A percentile compares a stretch with the other conserved stretches of the same genome.
phyloP scores from a whole-genome alignment of 2,113 vertebrate genomes.

The Eudyptes chrysolophus region DNA sequence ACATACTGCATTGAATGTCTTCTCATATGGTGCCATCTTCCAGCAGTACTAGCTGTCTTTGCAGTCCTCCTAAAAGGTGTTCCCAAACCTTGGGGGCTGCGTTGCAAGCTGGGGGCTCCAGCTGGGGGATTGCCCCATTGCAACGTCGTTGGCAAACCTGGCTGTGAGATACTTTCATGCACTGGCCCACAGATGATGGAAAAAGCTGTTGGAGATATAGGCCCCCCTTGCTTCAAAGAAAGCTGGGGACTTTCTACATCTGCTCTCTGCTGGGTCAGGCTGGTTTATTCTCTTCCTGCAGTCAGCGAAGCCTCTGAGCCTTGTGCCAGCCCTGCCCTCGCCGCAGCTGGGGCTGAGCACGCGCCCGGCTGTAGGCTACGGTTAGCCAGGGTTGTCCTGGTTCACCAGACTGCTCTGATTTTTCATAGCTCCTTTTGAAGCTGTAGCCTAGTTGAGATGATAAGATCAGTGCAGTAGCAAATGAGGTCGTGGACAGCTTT shows the following conservation, averaged over 20 bases:
- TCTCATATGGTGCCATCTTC: background rate
- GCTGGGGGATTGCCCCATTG: background rate
- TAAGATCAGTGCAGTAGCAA: background rate
- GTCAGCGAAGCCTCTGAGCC: background rate
- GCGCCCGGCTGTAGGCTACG: rapidly evolving
- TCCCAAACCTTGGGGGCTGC: background rate
- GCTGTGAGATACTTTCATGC: background rate
- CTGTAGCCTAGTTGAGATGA: background rate
- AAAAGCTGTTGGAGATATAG: background rate
- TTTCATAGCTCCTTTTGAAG: background rate
- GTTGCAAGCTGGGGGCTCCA: background rate
- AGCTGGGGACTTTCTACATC: background rate
- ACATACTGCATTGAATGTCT: background rate
- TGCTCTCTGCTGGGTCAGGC: background rate
- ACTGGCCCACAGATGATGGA: background rate
- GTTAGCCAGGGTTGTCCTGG: background rate
- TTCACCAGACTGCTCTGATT: background rate
- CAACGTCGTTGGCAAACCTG: background rate
- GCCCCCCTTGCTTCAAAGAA: background rate
- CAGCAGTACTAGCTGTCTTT: background rate
- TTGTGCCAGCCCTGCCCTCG: background rate
- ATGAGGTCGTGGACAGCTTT: background rate
- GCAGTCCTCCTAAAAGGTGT: background rate
- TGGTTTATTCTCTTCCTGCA: background rate
- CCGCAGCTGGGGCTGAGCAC: rapidly evolving